phyloP scores from a whole-genome alignment of 2,113 vertebrate species.

The Geococcyx californianus region DNA sequence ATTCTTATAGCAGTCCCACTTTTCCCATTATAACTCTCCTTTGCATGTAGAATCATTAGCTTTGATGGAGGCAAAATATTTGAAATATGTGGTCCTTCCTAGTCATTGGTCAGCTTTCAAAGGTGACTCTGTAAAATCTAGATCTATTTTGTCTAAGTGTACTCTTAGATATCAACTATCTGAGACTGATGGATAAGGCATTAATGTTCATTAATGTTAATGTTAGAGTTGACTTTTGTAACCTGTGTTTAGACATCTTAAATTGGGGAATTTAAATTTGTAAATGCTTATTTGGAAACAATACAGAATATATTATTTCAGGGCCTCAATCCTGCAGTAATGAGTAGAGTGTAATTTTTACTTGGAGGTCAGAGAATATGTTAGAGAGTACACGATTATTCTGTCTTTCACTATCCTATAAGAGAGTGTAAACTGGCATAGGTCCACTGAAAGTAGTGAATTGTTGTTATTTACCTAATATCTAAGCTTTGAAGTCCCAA shows the following conservation, averaged over 20 bases:
- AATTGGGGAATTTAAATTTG: background rate
- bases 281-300: background rate
- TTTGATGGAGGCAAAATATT: background rate
- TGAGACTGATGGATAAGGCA: background rate
- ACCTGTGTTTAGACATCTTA: background rate
- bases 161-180: background rate
- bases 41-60: background rate
- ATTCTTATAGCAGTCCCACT: background rate
- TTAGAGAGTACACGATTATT: background rate
- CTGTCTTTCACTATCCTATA: background rate
- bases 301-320: background rate
- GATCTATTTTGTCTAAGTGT: background rate
- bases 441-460: background rate
- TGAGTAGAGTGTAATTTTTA: background rate
- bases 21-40: background rate
- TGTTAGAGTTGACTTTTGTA: background rate
- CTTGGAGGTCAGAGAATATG: background rate
- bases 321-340: background rate
- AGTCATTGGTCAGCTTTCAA: background rate
- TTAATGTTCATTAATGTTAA: background rate
- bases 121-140: background rate
- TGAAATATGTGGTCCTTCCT: background rate
- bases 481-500: background rate
- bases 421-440: background rate
- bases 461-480: conserved; percentile 28